Evolutionary conservation across 2,113 vertebrate species (phyloP).

Genomic region (Dinomys branickii): DNA sequence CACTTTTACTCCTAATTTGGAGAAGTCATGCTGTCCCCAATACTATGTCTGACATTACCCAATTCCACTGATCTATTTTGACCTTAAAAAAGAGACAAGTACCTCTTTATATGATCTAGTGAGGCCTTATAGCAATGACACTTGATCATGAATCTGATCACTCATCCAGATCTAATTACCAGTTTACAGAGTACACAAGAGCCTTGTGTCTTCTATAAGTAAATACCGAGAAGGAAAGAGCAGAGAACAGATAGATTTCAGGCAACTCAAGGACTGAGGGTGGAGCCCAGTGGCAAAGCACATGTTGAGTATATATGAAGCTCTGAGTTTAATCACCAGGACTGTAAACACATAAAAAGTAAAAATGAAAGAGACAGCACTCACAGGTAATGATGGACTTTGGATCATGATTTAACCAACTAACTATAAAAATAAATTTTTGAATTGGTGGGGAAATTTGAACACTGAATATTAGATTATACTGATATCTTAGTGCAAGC

Average conservation of each 20-base stretch:
- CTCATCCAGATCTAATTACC: slow-evolving; percentile 28
- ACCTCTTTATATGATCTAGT: slow-evolving; percentile 2
- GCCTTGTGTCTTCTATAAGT: background rate
- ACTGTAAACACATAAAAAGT: background rate
- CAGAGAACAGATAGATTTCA: background rate
- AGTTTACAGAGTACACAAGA: slow-evolving; percentile 14
- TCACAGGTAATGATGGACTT: background rate
- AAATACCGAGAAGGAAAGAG: slow-evolving; percentile 8
- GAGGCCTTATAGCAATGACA: slow-evolving; percentile 36
- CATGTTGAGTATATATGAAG: background rate
- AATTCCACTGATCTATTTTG: slow-evolving; percentile 8
- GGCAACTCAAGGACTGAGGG: background rate
- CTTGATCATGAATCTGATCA: slow-evolving; percentile 2
- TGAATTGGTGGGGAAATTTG: slow-evolving; percentile 21
- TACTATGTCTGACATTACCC: background rate
- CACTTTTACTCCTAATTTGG: background rate
- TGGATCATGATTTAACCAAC: background rate
- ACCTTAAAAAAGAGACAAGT: background rate
- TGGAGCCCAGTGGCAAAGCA: background rate
- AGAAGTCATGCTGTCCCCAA: background rate
- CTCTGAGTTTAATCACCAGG: background rate
- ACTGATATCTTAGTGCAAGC: slow-evolving; percentile 33
- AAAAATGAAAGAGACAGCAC: background rate
- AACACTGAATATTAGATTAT: slow-evolving; percentile 27
- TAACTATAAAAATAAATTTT: slow-evolving; percentile 21